phyloP scores from a whole-genome alignment of 2,113 vertebrate species.

The Sylvia atricapilla region DNA sequence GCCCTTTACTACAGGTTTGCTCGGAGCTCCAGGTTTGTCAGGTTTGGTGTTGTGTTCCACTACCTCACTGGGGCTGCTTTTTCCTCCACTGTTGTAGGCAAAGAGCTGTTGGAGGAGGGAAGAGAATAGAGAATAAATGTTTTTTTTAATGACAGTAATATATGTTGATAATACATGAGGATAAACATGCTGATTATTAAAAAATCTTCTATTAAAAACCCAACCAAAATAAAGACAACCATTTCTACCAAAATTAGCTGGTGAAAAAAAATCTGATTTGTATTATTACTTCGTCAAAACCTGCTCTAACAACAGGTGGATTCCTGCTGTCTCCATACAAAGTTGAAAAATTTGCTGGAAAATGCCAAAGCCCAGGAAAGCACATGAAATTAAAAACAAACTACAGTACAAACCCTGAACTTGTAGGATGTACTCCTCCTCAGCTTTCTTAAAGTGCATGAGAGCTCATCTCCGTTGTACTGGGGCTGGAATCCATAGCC shows the following conservation, averaged over 20 bases:
- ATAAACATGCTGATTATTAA: neutral
- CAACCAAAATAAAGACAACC: neutral
- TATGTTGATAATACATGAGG: neutral
- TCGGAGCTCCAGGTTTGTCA: constrained; percentile 75
- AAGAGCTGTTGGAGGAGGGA: constrained; percentile 67
- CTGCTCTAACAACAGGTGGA: neutral
- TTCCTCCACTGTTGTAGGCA: constrained; percentile 77
- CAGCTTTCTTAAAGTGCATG: constrained; percentile 77
- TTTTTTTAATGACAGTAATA: neutral
- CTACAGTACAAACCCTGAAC: constrained; percentile 74
- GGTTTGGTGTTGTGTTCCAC: constrained; percentile 76
- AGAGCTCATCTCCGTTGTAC: constrained; percentile 78
- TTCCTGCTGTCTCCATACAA: neutral
- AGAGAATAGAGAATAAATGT: rapidly evolving
- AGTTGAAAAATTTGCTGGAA: neutral
- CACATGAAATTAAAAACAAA: neutral
- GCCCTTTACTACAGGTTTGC: constrained; percentile 69
- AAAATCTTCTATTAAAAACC: neutral
- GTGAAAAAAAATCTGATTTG: neutral
- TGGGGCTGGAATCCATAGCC: constrained; percentile 79
- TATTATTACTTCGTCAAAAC: neutral
- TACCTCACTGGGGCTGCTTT: constrained; percentile 74
- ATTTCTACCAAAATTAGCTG: neutral
- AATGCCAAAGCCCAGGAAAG: neutral
- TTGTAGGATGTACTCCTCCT: constrained; percentile 78